Conservation (phyloP, 2,113 vertebrate genomes). For the Agelaius phoeniceus region DNA sequence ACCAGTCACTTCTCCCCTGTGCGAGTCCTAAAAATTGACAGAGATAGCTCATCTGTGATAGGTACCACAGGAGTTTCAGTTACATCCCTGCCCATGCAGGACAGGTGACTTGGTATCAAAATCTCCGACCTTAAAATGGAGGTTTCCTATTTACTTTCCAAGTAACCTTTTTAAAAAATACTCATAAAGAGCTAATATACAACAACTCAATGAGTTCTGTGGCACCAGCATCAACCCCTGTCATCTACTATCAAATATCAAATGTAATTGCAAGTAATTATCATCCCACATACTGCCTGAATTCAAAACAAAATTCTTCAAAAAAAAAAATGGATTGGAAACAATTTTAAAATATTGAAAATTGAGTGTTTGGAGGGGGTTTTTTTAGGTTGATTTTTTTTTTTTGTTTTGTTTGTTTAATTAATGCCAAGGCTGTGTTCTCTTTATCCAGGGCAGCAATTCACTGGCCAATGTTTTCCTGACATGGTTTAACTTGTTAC, state of each 20-base stretch:
- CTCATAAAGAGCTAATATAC: not conserved
- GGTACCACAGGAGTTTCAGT: not conserved
- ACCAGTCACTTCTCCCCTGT: not conserved
- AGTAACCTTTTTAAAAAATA: not conserved
- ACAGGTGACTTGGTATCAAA: not conserved
- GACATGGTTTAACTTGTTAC: not conserved
- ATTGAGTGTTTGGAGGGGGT: rapidly evolving
- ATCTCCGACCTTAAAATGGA: not conserved
- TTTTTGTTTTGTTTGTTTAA: no score
- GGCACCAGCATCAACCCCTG: not conserved
- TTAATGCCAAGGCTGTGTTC: not conserved
- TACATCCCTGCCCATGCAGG: not conserved
- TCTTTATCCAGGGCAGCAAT: rapidly evolving
- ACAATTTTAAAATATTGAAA: not conserved
- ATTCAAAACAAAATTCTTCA: not conserved
- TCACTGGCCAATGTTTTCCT: rapidly evolving
- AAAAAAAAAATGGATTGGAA: not conserved
- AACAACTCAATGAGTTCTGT: not conserved
- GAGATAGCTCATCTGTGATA: not conserved
- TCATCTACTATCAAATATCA: not conserved
- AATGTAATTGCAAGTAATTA: not conserved
- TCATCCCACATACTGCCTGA: not conserved
- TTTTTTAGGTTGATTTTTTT: not conserved
- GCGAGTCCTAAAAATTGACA: not conserved
- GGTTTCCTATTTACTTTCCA: not conserved